These are phyloP conservation scores for Pemphigus obesinymphae DNA, from an alignment of 1,140 invertebrate species.

Conservation along the genomic window DNA sequence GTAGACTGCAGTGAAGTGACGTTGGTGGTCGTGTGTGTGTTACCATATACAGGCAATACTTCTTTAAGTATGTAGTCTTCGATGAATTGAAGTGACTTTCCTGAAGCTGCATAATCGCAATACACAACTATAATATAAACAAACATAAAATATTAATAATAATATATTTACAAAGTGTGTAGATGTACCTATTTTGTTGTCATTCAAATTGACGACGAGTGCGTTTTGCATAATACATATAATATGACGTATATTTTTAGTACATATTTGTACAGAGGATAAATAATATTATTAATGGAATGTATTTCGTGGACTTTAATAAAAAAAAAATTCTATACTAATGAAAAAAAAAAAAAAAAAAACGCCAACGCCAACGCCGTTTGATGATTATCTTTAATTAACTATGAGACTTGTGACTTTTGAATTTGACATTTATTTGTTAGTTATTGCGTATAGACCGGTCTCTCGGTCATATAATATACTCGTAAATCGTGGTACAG, in stretches of 20 bases:
- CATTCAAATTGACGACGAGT: neutral
- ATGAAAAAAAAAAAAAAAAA: too few species aligned
- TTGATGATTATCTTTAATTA: too few species aligned
- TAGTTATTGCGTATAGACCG: too few species aligned
- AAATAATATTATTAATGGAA: too few species aligned
- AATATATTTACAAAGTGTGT: neutral
- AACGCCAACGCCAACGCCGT: too few species aligned
- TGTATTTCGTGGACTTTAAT: too few species aligned
- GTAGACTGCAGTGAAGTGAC: conserved; percentile 83
- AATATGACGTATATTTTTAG: neutral
- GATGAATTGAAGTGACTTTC: conserved; percentile 75
- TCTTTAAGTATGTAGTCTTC: conserved; percentile 80
- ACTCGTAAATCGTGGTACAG: too few species aligned
- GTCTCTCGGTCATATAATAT: too few species aligned
- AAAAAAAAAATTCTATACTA: too few species aligned
- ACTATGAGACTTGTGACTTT: too few species aligned
- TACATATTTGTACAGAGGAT: too few species aligned
- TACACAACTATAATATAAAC: conserved; percentile 66
- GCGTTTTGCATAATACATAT: neutral
- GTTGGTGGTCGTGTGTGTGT: conserved; percentile 77
- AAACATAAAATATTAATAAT: conserved; percentile 41
- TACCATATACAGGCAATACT: conserved; percentile 79
- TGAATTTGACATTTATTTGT: too few species aligned
- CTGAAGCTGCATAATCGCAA: conserved; percentile 79
- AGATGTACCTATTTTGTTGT: neutral